These are phyloP conservation scores for Monodelphis domestica DNA, from an alignment of 2,797 vertebrate species.

Conservation along the genomic window DNA sequence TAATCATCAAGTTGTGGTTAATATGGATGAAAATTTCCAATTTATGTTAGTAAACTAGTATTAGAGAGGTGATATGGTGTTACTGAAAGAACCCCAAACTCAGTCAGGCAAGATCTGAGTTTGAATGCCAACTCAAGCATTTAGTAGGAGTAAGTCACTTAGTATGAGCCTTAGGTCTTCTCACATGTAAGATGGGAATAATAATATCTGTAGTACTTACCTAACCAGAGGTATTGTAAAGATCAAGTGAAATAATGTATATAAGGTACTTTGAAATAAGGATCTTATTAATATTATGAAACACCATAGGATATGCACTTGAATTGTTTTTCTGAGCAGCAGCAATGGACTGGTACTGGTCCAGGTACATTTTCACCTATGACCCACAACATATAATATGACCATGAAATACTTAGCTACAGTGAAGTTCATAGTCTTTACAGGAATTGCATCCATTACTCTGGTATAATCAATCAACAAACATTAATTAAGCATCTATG, in stretches of 20 bases:
- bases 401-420: conserved; percentile 6
- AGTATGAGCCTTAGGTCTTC: neutral
- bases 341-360: neutral
- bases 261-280: neutral
- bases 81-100: neutral
- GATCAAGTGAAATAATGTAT: neutral
- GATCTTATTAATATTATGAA: neutral
- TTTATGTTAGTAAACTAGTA: neutral
- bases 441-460: conserved; percentile 7
- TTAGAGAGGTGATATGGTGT: neutral
- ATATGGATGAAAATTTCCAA: neutral
- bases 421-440: neutral
- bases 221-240: neutral
- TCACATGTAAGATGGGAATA: neutral
- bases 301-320: neutral
- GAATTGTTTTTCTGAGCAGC: neutral
- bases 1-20: neutral
- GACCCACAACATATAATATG: neutral
- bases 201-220: neutral
- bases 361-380: neutral
- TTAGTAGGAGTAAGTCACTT: neutral
- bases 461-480: neutral
- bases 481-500: neutral
- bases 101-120: neutral
- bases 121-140: neutral